Evolutionary conservation across 2,888 invertebrate species (phyloP).

Genomic region (Oithona nana): DNA sequence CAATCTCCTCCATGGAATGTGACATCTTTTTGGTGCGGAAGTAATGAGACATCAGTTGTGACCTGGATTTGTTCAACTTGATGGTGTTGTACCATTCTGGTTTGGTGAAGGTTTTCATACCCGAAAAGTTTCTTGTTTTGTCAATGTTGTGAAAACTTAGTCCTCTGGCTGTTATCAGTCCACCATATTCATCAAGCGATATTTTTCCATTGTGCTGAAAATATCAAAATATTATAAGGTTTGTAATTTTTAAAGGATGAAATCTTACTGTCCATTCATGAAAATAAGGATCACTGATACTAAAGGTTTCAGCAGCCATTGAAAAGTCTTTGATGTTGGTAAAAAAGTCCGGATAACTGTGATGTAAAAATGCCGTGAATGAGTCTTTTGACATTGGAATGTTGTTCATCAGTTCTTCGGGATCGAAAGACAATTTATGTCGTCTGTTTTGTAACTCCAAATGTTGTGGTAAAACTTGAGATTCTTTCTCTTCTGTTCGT

Average conservation of each 20-base stretch:
- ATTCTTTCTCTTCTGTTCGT: conserved; percentile 23
- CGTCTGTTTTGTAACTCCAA: conserved; percentile 1
- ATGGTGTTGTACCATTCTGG: neutral
- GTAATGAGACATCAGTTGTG: neutral
- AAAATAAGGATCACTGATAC: conserved; percentile 51
- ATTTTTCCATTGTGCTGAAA: conserved; percentile 3
- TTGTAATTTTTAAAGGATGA: conserved; percentile 18
- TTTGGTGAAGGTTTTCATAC: neutral
- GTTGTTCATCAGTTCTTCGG: conserved; percentile 26
- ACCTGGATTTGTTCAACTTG: neutral
- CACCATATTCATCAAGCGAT: conserved; percentile 1
- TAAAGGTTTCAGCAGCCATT: conserved; percentile 43
- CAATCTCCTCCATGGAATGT: neutral
- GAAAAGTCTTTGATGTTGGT: conserved; percentile 41
- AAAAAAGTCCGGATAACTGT: conserved; percentile 43
- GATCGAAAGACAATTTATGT: conserved; percentile 18
- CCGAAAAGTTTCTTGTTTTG: neutral
- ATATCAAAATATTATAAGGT: neutral
- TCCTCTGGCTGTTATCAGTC: neutral
- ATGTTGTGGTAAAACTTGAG: conserved; percentile 20
- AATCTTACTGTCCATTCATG: conserved; percentile 28
- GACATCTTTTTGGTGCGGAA: neutral
- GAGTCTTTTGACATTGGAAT: conserved; percentile 28
- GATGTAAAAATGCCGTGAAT: conserved; percentile 29
- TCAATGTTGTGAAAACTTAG: neutral